A percentile compares a stretch with the other conserved stretches of the same genome.
These are phyloP conservation scores for Xenopus laevis DNA, from an alignment of 2,113 vertebrate species.

Conservation along the genomic window DNA sequence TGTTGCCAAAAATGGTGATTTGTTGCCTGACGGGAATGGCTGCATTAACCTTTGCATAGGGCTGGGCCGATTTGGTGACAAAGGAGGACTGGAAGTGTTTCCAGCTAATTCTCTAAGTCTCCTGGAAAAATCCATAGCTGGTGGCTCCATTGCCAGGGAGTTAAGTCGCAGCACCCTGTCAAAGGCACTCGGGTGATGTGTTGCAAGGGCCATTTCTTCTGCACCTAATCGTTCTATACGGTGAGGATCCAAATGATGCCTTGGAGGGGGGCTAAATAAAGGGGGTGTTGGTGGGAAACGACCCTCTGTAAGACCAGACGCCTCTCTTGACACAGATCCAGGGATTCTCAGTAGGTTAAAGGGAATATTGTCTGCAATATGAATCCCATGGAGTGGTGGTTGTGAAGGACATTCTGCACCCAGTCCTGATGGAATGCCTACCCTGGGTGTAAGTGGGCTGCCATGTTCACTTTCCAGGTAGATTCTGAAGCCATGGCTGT, in stretches of 20 bases:
- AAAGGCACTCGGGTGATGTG: conserved; percentile 99
- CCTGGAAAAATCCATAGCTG: conserved; percentile 99
- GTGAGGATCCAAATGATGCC: conserved; percentile 96
- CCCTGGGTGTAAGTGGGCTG: conserved; percentile 95
- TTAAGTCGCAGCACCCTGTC: conserved; percentile 99
- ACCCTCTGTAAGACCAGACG: conserved; percentile 80
- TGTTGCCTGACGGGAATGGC: conserved; percentile 94
- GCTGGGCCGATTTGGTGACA: conserved; percentile 93
- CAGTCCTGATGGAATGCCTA: conserved; percentile 93
- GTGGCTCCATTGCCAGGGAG: conserved; percentile 95
- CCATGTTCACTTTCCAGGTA: conserved; percentile 98
- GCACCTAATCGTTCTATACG: conserved; percentile 94
- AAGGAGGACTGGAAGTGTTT: conserved; percentile 94
- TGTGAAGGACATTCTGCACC: conserved; percentile 93
- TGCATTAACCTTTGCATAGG: conserved; percentile 99
- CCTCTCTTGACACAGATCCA: conserved; percentile 90
- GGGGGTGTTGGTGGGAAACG: conserved; percentile 97
- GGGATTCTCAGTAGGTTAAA: conserved; percentile 98
- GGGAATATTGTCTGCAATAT: conserved; percentile 97
- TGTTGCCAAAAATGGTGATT: conserved; percentile 93
- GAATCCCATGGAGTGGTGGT: conserved; percentile 95
- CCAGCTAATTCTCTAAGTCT: conserved; percentile 96
- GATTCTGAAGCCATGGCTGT: conserved; percentile 97
- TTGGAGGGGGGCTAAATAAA: conserved; percentile 96
- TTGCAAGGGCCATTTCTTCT: conserved; percentile 96